A percentile compares a stretch with the other conserved stretches of the same genome.
These are phyloP conservation scores for Poecilia gillii DNA, from an alignment of 2,797 vertebrate species.

Conservation along the genomic window DNA sequence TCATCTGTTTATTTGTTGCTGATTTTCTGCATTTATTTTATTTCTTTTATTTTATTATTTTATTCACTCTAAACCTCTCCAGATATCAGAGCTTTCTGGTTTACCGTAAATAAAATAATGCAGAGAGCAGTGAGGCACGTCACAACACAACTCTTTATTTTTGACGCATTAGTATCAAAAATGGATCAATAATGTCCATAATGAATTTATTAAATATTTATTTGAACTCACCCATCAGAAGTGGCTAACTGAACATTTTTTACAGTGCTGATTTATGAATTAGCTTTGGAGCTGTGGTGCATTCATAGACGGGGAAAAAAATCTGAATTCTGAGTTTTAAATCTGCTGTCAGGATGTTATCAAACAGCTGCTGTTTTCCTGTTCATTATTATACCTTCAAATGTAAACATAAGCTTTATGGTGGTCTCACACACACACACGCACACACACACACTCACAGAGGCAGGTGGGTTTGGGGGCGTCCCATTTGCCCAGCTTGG, in stretches of 20 bases:
- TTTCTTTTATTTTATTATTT: neutral
- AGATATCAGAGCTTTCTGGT: neutral
- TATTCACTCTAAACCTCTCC: neutral
- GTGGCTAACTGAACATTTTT: neutral
- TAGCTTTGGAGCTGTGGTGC: neutral
- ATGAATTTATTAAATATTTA: neutral
- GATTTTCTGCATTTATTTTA: neutral
- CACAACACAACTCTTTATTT: neutral
- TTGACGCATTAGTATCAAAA: neutral
- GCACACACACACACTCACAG: constrained; percentile 79
- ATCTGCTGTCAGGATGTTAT: neutral
- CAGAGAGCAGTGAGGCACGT: neutral
- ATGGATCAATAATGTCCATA: neutral
- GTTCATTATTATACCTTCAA: neutral
- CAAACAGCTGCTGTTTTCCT: neutral
- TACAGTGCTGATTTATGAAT: neutral
- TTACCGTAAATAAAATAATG: too few species aligned
- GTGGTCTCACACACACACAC: too few species aligned
- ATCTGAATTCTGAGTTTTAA: neutral
- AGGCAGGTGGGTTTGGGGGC: constrained; percentile 89
- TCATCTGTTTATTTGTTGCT: neutral
- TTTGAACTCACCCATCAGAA: neutral
- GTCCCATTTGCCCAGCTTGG: constrained; percentile 92
- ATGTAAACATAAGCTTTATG: neutral
- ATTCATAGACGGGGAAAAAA: neutral